Conservation (phyloP, 1,140 invertebrate genomes). For the Semibalanus balanoides region DNA sequence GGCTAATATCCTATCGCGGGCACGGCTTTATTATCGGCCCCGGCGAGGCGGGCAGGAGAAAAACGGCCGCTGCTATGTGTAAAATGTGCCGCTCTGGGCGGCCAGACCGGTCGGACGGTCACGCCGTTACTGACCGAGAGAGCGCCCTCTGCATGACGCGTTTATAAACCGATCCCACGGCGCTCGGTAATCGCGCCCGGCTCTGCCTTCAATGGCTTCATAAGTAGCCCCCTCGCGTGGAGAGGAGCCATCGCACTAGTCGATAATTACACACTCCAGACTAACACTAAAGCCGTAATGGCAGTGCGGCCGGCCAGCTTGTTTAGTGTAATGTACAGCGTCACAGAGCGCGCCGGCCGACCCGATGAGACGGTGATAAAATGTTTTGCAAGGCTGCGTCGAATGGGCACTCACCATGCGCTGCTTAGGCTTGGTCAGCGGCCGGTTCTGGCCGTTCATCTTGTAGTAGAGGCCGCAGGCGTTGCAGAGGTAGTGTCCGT, state of each 20-base stretch:
- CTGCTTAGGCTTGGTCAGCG: slow-evolving; percentile 45
- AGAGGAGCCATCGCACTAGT: neutral
- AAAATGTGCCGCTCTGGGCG: neutral
- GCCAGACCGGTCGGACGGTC: neutral
- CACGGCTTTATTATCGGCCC: neutral
- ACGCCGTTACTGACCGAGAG: neutral
- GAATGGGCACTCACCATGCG: slow-evolving; percentile 50
- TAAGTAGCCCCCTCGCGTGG: neutral
- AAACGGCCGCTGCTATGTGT: neutral
- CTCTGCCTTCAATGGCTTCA: neutral
- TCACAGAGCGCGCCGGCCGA: neutral
- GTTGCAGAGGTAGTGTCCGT: slow-evolving; percentile 79
- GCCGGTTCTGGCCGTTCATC: slow-evolving; percentile 72
- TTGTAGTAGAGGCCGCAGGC: slow-evolving; percentile 70
- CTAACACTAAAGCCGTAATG: neutral
- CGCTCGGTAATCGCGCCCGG: neutral
- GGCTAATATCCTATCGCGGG: neutral
- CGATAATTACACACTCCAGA: neutral
- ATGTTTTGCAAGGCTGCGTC: slow-evolving; percentile 40
- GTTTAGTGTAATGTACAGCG: neutral
- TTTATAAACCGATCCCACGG: neutral
- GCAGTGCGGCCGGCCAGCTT: neutral
- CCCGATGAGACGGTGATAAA: neutral
- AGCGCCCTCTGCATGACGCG: neutral
- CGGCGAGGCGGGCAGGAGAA: neutral